These are phyloP conservation scores for Halichondria panicea DNA, from an alignment of 37 sponge, comb jelly and placozoan species.

Conservation along the genomic window DNA sequence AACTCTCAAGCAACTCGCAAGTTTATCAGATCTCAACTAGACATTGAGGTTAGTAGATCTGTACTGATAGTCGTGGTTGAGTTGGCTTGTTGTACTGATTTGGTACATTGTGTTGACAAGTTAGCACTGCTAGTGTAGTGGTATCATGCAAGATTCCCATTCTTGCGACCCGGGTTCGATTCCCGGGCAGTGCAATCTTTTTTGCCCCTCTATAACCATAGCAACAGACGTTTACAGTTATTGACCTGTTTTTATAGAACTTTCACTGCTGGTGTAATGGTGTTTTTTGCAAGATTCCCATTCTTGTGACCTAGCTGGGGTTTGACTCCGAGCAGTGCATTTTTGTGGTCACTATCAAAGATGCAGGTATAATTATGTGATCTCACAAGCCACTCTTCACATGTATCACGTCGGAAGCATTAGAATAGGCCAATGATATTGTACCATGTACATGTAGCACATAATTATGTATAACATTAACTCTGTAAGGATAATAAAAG, in stretches of 20 bases:
- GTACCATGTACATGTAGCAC: too few species aligned
- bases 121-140: constrained; percentile 98
- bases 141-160: constrained; percentile 99
- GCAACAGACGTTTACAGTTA: too few species aligned
- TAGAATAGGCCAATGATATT: too few species aligned
- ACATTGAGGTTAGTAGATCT: constrained; percentile 53
- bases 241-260: too few species aligned
- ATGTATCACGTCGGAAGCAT: too few species aligned
- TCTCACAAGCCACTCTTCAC: too few species aligned
- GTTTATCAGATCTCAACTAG: constrained; percentile 59
- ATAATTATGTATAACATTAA: background rate
- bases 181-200: constrained; percentile 96
- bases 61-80: background rate
- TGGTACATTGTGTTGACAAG: background rate
- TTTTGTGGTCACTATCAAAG: too few species aligned
- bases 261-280: too few species aligned
- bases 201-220: background rate
- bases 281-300: background rate
- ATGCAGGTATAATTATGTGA: too few species aligned
- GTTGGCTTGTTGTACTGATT: background rate
- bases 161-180: constrained; percentile 99
- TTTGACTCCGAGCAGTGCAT: too few species aligned
- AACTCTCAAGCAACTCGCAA: constrained; percentile 51
- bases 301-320: background rate
- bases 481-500: background rate